Evolutionary conservation across 2,797 vertebrate species (phyloP), one percentile per base, ranked within the genome.

Genomic region (Trematomus bernacchii): DNA sequence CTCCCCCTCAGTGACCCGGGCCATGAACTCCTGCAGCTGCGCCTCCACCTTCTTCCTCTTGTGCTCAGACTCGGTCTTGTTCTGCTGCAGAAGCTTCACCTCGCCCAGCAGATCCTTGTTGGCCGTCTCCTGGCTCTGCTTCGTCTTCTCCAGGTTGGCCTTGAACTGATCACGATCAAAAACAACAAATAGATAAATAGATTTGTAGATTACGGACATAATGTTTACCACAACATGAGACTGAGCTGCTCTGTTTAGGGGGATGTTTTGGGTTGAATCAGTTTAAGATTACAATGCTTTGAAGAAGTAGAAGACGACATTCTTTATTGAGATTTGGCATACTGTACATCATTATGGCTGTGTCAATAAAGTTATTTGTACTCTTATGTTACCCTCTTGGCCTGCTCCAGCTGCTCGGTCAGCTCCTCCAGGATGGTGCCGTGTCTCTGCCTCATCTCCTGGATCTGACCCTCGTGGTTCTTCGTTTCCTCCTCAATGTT

Each of bases 31-130:
- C 86, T 99, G 98, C 40, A 99, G 96, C 88, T 98, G 98, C 5
- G 92, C 90, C 75, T 99, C 98, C 15, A 99, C 94, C 60, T 99
- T 99, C 94, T 99, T 99, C 91, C 98, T 96, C 94, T 97, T 98
- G 91, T 99, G 96, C 67, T 99, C 98, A 0, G 98, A 98, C 82
- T 99, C 98, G 0, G 91, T 87, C 93, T 98, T 98, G 4, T 95
- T 92, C 91, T 99, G 98, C 93, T 99, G 98, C 79, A 99, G 94
- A 1, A 86, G 90, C 92, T 99, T 99, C 80, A 99, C 97, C 86
- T 99, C 98, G 1, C 53, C 95, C 1, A 93, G 88, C 92, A 99
- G 86, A 90, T 99, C 98, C 94, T 98, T 99, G 95, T 99, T 99
- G 87, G 97, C 96, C 0, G 91, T 96, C 93, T 99, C 98, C 30